A percentile compares a stretch with the other conserved stretches of the same genome.
Conservation (phyloP, 2,888 invertebrate species). For the Drosophila flavopinicola region DNA sequence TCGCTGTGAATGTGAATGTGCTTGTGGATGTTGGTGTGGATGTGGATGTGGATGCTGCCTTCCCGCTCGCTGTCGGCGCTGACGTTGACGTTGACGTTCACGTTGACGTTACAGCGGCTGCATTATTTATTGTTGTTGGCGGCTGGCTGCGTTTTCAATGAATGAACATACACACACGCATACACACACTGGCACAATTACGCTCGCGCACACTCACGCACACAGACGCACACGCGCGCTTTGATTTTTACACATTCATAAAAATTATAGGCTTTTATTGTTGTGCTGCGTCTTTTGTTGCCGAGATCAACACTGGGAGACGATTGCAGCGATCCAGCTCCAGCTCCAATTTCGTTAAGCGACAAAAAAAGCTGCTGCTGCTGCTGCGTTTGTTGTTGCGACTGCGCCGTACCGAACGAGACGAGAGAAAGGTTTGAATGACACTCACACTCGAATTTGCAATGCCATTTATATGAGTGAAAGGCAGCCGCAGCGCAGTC, state of each 20-base stretch:
- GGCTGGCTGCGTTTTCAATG: conserved; percentile 65
- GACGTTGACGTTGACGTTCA: conserved; percentile 39
- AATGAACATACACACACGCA: conserved; percentile 57
- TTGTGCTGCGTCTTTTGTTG: conserved; percentile 47
- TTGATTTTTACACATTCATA: conserved; percentile 66
- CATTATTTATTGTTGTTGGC: conserved; percentile 61
- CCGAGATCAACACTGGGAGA: conserved; percentile 30
- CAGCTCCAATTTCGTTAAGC: conserved; percentile 57
- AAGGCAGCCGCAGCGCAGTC: conserved; percentile 81
- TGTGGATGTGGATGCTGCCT: conserved; percentile 29
- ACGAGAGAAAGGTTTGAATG: conserved; percentile 84
- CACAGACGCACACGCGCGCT: conserved; percentile 33
- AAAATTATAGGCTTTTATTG: conserved; percentile 65
- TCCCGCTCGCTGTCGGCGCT: conserved; percentile 34
- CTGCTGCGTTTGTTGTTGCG: conserved; percentile 32
- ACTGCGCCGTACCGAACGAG: conserved; percentile 51
- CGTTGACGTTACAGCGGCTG: conserved; percentile 57
- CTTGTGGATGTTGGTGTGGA: conserved; percentile 33
- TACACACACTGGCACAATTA: conserved; percentile 22
- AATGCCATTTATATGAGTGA: conserved; percentile 85
- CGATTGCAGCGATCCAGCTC: conserved; percentile 33
- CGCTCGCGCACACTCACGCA: conserved; percentile 25
- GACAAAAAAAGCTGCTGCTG: conserved; percentile 40
- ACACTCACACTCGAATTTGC: conserved; percentile 83
- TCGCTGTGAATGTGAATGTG: conserved; percentile 52